A percentile compares a stretch with the other conserved stretches of the same genome.
phyloP scores from a whole-genome alignment of 2,888 invertebrate genomes.

The Heliconius charithonia region DNA sequence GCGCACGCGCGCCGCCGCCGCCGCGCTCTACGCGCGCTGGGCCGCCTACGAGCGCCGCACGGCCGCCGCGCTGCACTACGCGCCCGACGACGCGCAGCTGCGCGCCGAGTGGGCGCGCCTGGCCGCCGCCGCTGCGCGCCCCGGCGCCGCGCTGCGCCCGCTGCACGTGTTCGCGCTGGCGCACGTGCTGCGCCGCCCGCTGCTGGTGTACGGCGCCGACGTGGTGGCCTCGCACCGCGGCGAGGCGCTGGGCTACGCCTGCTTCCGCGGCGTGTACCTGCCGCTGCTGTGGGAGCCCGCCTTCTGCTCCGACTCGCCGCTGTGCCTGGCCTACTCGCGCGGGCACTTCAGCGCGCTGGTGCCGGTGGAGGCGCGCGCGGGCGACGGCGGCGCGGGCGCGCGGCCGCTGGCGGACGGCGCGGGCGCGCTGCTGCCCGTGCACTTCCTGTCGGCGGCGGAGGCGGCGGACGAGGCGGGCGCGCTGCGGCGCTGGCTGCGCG shows the following conservation, averaged over 20 bases:
- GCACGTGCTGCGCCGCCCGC: slow-evolving; percentile 96
- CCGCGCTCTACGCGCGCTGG: slow-evolving; percentile 62
- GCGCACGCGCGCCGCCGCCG: slow-evolving; percentile 88
- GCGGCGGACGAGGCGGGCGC: slow-evolving; percentile 93
- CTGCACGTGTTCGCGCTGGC: slow-evolving; percentile 97
- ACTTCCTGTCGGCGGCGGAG: slow-evolving; percentile 88
- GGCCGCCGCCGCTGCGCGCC: slow-evolving; percentile 92
- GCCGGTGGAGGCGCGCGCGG: slow-evolving; percentile 91
- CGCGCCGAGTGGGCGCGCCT: slow-evolving; percentile 96
- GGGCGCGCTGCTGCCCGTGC: slow-evolving; percentile 95
- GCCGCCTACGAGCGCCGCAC: slow-evolving; percentile 62
- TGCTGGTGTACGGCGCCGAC: slow-evolving; percentile 98
- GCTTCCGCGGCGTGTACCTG: slow-evolving; percentile 97
- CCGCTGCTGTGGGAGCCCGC: slow-evolving; percentile 97
- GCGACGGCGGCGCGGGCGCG: slow-evolving; percentile 82
- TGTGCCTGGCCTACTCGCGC: slow-evolving; percentile 96
- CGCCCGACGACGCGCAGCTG: slow-evolving; percentile 95
- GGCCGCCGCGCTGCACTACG: slow-evolving; percentile 85
- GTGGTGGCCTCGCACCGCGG: slow-evolving; percentile 98
- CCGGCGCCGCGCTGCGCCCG: slow-evolving; percentile 91
- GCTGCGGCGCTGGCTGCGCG: slow-evolving; percentile 95
- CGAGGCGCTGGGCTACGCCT: slow-evolving; percentile 96
- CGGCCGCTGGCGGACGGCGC: slow-evolving; percentile 96
- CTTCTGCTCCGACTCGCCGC: slow-evolving; percentile 96
- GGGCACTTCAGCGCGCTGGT: slow-evolving; percentile 98